These are phyloP conservation scores for Seira musarum DNA, from an alignment of 2,888 invertebrate genomes.

Conservation along the genomic window DNA sequence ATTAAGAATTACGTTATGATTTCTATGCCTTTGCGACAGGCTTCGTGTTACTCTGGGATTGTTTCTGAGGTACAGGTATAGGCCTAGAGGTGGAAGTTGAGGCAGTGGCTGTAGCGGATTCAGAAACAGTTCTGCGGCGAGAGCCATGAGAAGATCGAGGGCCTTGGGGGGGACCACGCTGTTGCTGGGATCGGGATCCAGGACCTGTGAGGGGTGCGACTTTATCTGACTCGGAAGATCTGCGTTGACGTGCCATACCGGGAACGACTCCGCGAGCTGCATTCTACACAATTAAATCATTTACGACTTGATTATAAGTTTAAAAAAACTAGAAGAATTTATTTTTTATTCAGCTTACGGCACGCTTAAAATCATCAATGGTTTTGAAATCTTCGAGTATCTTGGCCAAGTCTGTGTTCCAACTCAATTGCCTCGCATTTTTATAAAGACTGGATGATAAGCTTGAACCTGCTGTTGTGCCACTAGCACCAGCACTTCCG, in stretches of 20 bases:
- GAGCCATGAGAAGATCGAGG: background rate
- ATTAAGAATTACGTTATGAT: too few species aligned
- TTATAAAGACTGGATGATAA: conserved; percentile 90
- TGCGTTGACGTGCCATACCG: conserved; percentile 46
- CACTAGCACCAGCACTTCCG: conserved; percentile 73
- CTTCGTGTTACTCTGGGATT: conserved; percentile 5
- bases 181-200: background rate
- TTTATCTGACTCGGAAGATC: conserved; percentile 62
- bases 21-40: background rate
- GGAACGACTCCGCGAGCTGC: conserved; percentile 60
- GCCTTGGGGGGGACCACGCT: background rate
- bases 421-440: conserved; percentile 82
- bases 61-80: conserved; percentile 36
- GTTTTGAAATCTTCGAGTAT: conserved; percentile 86
- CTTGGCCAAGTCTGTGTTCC: conserved; percentile 82
- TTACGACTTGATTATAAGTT: background rate
- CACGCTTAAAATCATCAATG: conserved; percentile 84
- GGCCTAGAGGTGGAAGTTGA: conserved; percentile 11
- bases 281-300: too few species aligned
- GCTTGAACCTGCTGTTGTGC: conserved; percentile 73
- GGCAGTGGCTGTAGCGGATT: conserved; percentile 30
- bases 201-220: conserved; percentile 43
- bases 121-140: conserved; percentile 41
- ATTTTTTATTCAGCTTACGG: too few species aligned
- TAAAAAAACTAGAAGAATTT: background rate